Percentiles rank a stretch among this genome's conserved stretches.
phyloP scores from a whole-genome alignment of 64 coral and sea anemone species.

The Pocillopora damicornis region DNA sequence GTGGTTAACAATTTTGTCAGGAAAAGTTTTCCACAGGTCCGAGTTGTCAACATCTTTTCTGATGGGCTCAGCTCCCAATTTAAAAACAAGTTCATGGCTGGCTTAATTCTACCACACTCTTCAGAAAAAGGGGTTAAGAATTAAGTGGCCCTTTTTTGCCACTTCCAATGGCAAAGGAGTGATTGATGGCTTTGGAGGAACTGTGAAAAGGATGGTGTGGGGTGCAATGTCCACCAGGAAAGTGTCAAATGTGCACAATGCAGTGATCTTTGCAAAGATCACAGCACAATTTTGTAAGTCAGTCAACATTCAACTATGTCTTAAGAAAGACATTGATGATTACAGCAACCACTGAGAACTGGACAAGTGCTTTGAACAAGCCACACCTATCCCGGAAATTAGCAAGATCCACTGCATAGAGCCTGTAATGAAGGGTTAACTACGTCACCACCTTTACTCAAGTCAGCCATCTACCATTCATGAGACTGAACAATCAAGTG shows the following conservation, averaged over 20 bases:
- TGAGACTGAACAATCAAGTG: neutral
- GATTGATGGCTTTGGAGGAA: too few relatives aligned
- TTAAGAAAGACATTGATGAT: constrained; percentile 24
- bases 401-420: constrained; percentile 23
- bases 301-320: neutral
- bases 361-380: constrained; percentile 6
- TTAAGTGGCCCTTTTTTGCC: too few relatives aligned
- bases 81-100: constrained; percentile 50
- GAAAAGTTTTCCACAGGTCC: constrained; percentile 15
- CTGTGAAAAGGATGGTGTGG: neutral
- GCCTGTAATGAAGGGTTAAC: neutral
- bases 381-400: constrained; percentile 5
- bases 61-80: constrained; percentile 58
- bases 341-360: neutral
- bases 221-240: too few relatives aligned
- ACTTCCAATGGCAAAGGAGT: too few relatives aligned
- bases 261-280: constrained; percentile 11
- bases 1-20: constrained; percentile 28
- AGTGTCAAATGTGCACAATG: constrained; percentile 10
- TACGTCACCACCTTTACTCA: constrained; percentile 11
- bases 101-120: constrained; percentile 26
- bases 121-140: neutral
- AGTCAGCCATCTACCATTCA: neutral
- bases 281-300: constrained; percentile 1
- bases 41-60: constrained; percentile 37